These are phyloP conservation scores for Clostera curtula DNA, from an alignment of 2,888 invertebrate species.

Conservation along the genomic window DNA sequence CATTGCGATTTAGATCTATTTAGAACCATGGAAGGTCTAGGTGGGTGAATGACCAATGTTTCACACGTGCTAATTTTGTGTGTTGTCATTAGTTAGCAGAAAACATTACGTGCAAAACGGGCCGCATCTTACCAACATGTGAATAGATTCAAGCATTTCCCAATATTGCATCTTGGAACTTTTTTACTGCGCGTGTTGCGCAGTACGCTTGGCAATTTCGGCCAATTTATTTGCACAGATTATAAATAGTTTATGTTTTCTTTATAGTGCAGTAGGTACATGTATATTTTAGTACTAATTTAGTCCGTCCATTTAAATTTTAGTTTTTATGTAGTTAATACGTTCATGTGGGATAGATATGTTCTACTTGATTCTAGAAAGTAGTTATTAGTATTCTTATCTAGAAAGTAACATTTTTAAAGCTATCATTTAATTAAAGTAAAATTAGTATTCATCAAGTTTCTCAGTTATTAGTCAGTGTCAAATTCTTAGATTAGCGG, in stretches of 20 bases:
- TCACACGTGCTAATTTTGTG: slow-evolving; percentile 55
- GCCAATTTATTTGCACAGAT: too few species aligned
- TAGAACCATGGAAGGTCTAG: slow-evolving; percentile 12
- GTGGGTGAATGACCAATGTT: slow-evolving; percentile 58
- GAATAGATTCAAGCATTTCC: slow-evolving; percentile 12
- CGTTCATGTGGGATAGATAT: too few species aligned
- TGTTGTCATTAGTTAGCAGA: slow-evolving; percentile 53
- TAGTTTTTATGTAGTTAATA: too few species aligned
- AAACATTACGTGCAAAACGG: slow-evolving; percentile 35
- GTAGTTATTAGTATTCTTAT: too few species aligned
- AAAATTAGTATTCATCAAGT: slow-evolving; percentile 5
- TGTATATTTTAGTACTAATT: too few species aligned
- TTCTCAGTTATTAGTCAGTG: slow-evolving; percentile 17
- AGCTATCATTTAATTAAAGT: too few species aligned
- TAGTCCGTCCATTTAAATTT: too few species aligned
- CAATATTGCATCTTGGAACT: background rate
- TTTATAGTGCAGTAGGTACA: too few species aligned
- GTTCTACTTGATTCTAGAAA: too few species aligned
- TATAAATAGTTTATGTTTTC: too few species aligned
- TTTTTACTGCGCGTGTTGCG: background rate
- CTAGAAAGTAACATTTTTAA: too few species aligned
- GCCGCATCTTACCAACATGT: slow-evolving; percentile 24
- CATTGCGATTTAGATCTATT: too few species aligned
- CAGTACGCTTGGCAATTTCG: background rate
- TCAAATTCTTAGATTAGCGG: slow-evolving; percentile 15